Evolutionary conservation across 2,888 invertebrate species (phyloP).

Genomic region (Chrysina gloriosa): DNA sequence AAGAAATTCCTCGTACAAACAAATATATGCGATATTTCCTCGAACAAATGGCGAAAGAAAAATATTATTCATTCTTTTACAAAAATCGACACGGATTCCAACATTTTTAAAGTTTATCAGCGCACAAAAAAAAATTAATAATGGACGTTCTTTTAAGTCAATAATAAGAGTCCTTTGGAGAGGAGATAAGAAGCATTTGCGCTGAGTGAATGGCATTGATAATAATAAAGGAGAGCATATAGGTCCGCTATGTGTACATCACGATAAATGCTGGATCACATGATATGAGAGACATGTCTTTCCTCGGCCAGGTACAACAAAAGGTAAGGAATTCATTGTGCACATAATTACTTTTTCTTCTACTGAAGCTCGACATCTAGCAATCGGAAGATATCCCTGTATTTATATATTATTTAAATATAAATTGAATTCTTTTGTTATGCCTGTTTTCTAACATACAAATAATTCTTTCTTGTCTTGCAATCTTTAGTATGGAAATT

Average conservation of each 20-base stretch:
- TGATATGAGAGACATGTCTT: neutral
- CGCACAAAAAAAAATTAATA: constrained; percentile 9
- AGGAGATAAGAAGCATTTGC: neutral
- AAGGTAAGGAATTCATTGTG: constrained; percentile 19
- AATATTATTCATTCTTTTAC: neutral
- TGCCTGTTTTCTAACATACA: no score
- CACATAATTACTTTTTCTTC: constrained; percentile 23
- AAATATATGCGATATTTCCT: no score
- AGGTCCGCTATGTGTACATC: neutral
- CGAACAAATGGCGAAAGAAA: neutral
- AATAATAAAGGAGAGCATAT: constrained; percentile 4
- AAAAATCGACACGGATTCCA: neutral
- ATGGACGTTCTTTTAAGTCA: constrained; percentile 4
- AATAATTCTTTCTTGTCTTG: no score
- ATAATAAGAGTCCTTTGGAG: neutral
- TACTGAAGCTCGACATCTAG: neutral
- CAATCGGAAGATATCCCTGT: neutral
- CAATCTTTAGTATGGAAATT: no score
- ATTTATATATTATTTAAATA: neutral
- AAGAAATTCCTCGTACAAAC: no score
- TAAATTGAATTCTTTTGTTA: no score
- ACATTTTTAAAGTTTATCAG: neutral
- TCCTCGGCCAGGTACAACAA: neutral
- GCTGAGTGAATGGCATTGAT: neutral
- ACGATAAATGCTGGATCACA: constrained; percentile 1